Percentiles rank a stretch among this genome's conserved stretches.
These are phyloP conservation scores for Lepus europaeus DNA, from an alignment of 2,113 vertebrate species.

Conservation along the genomic window DNA sequence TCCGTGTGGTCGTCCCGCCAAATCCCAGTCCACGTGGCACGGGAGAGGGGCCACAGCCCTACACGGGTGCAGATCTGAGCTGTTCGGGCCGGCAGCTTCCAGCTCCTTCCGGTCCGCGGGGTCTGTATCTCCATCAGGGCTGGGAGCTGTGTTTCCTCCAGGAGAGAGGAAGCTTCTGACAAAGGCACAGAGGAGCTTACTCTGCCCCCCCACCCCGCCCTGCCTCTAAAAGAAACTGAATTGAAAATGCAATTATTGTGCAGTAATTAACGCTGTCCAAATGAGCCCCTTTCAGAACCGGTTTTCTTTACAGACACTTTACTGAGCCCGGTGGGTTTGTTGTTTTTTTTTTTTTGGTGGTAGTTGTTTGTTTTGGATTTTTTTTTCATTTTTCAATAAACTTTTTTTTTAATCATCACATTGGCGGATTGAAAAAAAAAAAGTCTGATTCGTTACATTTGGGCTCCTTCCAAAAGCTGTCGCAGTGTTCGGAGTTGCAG, in stretches of 20 bases:
- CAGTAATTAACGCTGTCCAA: conserved; percentile 84
- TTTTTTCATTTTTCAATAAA: conserved; percentile 70
- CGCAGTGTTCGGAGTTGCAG: conserved; percentile 75
- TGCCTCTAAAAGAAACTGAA: conserved; percentile 74
- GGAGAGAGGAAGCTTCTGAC: conserved; percentile 51
- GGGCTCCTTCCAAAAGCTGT: conserved; percentile 85
- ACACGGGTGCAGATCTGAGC: accelerated
- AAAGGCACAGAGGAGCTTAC: conserved; percentile 76
- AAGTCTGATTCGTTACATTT: conserved; percentile 77
- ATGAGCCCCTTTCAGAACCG: conserved; percentile 77
- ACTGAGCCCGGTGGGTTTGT: not conserved
- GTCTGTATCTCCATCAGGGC: not conserved
- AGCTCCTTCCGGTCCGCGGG: accelerated
- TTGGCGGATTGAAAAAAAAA: conserved; percentile 40
- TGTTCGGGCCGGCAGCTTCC: not conserved
- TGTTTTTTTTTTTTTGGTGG: not conserved
- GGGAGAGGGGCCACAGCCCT: accelerated
- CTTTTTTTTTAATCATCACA: conserved; percentile 68
- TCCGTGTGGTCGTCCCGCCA: too few relatives aligned
- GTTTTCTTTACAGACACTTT: conserved; percentile 48
- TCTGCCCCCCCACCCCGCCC: conserved; percentile 55
- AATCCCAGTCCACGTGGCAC: accelerated
- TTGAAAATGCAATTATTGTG: conserved; percentile 78
- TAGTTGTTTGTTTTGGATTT: not conserved
- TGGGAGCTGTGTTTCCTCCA: not conserved